A percentile compares a stretch with the other conserved stretches of the same genome.
Conservation (phyloP, 2,113 vertebrate genomes). For the Callipepla californica region DNA sequence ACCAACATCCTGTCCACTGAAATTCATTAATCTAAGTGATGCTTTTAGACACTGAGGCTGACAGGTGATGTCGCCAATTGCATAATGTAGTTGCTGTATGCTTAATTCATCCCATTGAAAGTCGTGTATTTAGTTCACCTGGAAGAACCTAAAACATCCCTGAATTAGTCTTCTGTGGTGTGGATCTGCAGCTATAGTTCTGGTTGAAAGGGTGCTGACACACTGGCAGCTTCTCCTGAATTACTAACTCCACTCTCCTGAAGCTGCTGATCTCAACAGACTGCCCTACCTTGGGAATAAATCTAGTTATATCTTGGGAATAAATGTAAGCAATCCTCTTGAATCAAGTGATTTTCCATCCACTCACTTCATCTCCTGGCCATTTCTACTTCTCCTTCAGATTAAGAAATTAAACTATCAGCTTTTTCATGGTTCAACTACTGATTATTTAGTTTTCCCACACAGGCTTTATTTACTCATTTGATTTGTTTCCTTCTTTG, state of each 20-base stretch:
- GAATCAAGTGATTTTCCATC: neutral
- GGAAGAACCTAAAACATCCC: neutral
- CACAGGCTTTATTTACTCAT: neutral
- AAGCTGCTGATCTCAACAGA: neutral
- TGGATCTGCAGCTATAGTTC: neutral
- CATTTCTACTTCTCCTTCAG: neutral
- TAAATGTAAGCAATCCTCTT: neutral
- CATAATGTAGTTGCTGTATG: neutral
- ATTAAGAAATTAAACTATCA: neutral
- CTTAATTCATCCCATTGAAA: neutral
- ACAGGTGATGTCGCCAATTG: neutral
- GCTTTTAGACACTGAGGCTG: neutral
- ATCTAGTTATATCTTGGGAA: neutral
- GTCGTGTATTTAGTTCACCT: neutral
- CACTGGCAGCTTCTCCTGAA: neutral
- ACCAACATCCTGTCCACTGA: too few relatives aligned
- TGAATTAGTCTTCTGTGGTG: neutral
- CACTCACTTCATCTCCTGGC: neutral
- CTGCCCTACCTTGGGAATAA: rapidly evolving
- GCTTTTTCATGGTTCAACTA: neutral
- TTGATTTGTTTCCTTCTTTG: neutral
- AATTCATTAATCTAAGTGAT: neutral
- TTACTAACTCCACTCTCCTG: neutral
- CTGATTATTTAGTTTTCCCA: neutral
- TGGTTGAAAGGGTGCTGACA: neutral